Percentiles rank a stretch among this genome's conserved stretches.
These are phyloP conservation scores for Drosophila albomicans DNA, from an alignment of 1,140 invertebrate species.

Conservation along the genomic window DNA sequence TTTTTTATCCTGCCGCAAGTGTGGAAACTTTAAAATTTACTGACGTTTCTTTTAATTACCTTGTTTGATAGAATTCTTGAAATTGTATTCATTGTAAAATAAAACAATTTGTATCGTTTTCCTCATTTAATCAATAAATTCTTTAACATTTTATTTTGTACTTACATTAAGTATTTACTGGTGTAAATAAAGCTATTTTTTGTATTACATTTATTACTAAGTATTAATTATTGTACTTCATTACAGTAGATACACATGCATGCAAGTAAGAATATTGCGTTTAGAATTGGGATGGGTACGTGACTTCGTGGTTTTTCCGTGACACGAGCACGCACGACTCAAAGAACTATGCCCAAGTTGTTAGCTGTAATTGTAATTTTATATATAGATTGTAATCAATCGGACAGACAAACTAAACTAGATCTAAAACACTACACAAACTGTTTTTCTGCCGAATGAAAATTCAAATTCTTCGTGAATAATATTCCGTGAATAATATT, in stretches of 20 bases:
- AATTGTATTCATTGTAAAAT: neutral
- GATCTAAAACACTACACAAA: no score
- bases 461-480: neutral
- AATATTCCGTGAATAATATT: neutral
- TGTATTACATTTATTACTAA: constrained; percentile 50
- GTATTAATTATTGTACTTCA: constrained; percentile 50
- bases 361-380: no score
- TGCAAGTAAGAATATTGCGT: constrained; percentile 22
- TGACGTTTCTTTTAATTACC: neutral
- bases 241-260: constrained; percentile 36
- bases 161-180: constrained; percentile 42
- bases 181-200: constrained; percentile 64
- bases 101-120: neutral
- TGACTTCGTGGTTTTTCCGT: constrained; percentile 3
- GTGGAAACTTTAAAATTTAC: no score
- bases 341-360: neutral
- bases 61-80: neutral
- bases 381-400: neutral
- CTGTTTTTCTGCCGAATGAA: neutral
- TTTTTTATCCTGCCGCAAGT: no score
- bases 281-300: constrained; percentile 7
- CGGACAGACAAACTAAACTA: neutral
- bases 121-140: constrained; percentile 47
- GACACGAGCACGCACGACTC: constrained; percentile 14
- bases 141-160: constrained; percentile 49